Evolutionary conservation across 2,797 vertebrate species (phyloP), one percentile per base, ranked within the genome.

Genomic region (Huso huso): DNA sequence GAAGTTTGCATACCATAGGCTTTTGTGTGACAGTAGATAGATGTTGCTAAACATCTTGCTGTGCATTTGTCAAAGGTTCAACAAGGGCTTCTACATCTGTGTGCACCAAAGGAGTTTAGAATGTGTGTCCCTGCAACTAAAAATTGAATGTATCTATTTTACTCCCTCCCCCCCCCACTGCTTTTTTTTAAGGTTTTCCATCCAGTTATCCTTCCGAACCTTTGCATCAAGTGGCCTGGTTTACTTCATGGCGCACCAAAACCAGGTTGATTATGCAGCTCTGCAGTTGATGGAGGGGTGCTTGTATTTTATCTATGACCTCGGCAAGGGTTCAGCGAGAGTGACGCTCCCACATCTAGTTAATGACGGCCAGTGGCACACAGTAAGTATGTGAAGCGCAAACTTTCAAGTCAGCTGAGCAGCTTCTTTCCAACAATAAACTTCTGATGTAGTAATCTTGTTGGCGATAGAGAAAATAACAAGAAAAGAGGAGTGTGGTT

Each of bases 321-420:
- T 96, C 18, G 95, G 96, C 13, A 94, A 89, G 85, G 93, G 94
- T 51, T 84, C 84, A 0, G 83, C 92, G 8, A 81, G 85, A 9
- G 73, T 87, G 73, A 78, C 79, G 7, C 91, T 93, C 10, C 81
- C 88, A 0, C 66, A 80, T 0, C 5, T 70, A 6, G 51, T 98
- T 74, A 92, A 67, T 2, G 90, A 98, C 6, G 95, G 95, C 72
- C 82, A 81, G 66, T 99, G 96, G 96, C 96, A 98, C 81, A 80
- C 62, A 8, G 96, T 98, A 80, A 68, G 91, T 85, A 18, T 15
- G 52, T 9, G 52, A 8, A 12, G 52, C 37, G 37, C 5, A 37
- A 37, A 4, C 37, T 5, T 37, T 37, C 37, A 37, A 37, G 37
- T 37, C 9, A 53, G 52, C 52, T 8, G 52, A 12, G 52, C 52